Evolutionary conservation across 2,888 invertebrate genomes (phyloP), one percentile per base, ranked within the genome.

Genomic region (Eulithis testata): DNA sequence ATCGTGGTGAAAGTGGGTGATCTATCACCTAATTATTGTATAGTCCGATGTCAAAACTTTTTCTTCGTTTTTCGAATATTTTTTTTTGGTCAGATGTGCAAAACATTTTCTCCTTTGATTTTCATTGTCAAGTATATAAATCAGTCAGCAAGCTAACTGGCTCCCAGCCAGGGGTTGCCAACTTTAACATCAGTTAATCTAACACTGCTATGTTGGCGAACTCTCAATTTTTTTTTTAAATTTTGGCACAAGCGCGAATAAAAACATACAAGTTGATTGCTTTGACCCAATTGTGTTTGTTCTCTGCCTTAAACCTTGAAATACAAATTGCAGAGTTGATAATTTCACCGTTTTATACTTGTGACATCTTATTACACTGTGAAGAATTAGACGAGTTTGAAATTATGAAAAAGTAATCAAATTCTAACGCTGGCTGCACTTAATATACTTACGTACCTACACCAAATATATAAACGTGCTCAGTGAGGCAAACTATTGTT

Each of bases 171-270:
- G 78, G 68, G 70, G 77, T 75, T 76, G 78, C 80, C 77, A 85
- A 85, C 81, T 88, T 87, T 87, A 87, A 84, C 89, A 87, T 86
- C 87, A 87, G 84, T 88, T 88, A 89, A 89, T 90, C 89, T 89
- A 88, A 86, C 84, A 77, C 77, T 69, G 74, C 71, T 71, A 77
- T 73, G 80, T 82, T 90, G 89, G 89, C 90, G 81, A 74, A 73
- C 76, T 82, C 84, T 87, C 88, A 87, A 87, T 74, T 77, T 85
- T 88, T 88, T 86, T 85, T 82, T 75, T 76, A 82, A 86, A 87
- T 77, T 89, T 90, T 91, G 91, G 91, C 91, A 86, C 85, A 43
- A 76, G 76, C 78, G 77, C 85, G 76, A 87, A 89, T 83, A 87
- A 87, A 89, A 87, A 77, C 78, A 76, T 79, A 77, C 80, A 86